A percentile compares a stretch with the other conserved stretches of the same genome.
Conservation (phyloP, 2,113 vertebrate genomes). For the Dicaeum eximium region DNA sequence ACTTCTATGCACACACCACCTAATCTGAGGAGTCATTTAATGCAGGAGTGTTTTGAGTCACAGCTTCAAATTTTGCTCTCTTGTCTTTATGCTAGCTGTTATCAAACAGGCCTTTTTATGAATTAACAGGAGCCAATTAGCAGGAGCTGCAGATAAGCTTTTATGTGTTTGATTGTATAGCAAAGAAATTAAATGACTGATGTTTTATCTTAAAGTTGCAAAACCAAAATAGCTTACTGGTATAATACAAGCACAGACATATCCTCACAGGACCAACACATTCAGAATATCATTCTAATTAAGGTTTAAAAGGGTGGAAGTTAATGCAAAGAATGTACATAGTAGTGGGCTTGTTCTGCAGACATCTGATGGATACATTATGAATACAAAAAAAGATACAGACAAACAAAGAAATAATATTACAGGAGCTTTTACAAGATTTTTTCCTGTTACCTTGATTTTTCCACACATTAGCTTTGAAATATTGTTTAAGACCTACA, state of each 20-base stretch:
- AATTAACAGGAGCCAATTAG: constrained; percentile 50
- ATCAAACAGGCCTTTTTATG: neutral
- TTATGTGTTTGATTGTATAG: neutral
- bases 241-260: neutral
- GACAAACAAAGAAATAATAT: neutral
- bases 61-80: neutral
- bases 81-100: neutral
- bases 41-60: neutral
- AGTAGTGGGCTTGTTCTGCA: neutral
- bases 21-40: neutral
- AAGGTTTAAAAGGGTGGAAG: neutral
- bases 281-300: constrained; percentile 15
- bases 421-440: neutral
- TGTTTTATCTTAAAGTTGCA: constrained; percentile 18
- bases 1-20: neutral
- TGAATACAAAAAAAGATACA: neutral
- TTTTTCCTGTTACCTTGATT: neutral
- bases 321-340: neutral
- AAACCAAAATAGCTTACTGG: neutral
- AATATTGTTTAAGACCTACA: neutral
- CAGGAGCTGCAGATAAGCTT: constrained; percentile 32
- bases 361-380: neutral
- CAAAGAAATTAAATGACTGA: constrained; percentile 36
- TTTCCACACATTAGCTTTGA: neutral
- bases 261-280: neutral